Conservation (phyloP, 2,797 vertebrate species). For the Spheniscus humboldti region DNA sequence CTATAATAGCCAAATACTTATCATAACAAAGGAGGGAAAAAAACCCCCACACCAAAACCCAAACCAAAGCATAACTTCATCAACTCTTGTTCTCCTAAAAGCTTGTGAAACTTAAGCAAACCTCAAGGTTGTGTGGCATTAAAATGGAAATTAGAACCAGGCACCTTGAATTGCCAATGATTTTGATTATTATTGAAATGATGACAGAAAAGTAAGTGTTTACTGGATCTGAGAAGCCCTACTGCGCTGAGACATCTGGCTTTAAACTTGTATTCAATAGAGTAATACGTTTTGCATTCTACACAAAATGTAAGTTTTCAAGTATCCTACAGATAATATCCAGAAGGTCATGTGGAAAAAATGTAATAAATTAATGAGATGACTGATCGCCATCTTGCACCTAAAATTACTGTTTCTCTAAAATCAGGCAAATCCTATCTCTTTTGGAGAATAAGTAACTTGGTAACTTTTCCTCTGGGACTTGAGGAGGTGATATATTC, state of each 20-base stretch:
- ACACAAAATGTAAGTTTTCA: background rate
- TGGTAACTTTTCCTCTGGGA: background rate
- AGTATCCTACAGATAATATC: background rate
- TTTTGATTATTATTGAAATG: background rate
- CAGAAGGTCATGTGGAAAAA: background rate
- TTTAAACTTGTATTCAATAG: background rate
- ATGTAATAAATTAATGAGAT: background rate
- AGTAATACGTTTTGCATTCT: background rate
- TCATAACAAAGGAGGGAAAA: background rate
- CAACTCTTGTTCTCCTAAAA: background rate
- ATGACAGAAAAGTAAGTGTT: background rate
- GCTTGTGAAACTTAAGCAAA: background rate
- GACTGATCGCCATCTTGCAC: background rate
- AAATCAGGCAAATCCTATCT: background rate
- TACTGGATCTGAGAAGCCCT: background rate
- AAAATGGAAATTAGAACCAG: background rate
- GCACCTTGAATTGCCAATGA: background rate
- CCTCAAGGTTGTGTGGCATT: background rate
- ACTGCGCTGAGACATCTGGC: background rate
- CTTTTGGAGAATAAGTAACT: background rate
- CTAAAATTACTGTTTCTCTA: background rate
- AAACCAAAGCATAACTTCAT: background rate
- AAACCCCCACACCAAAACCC: no score
- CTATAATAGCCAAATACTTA: background rate
- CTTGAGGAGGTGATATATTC: background rate